Evolutionary conservation across 2,113 vertebrate genomes (phyloP).

Genomic region (Dipodomys merriami): DNA sequence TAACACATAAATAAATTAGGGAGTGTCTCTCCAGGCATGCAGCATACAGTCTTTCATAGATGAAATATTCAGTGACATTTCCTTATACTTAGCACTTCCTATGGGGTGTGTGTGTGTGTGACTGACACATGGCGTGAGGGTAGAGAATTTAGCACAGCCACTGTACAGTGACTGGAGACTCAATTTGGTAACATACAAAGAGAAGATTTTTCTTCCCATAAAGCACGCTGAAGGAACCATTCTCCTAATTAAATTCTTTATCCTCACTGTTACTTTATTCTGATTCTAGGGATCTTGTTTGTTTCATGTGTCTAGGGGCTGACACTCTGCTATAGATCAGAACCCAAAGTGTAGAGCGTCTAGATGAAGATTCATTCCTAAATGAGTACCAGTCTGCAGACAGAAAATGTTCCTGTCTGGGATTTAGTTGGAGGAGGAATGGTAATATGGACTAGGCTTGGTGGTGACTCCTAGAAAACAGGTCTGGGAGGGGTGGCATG

Average conservation of each 20-base stretch:
- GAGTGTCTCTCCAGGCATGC: background rate
- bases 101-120: background rate
- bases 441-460: background rate
- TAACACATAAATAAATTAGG: background rate
- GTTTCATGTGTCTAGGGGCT: background rate
- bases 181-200: background rate
- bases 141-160: background rate
- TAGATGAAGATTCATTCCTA: background rate
- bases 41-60: background rate
- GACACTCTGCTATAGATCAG: background rate
- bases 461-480: background rate
- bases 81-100: too few relatives aligned
- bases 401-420: background rate
- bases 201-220: background rate
- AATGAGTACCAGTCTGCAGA: background rate
- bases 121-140: background rate
- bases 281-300: background rate
- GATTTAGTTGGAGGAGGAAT: background rate
- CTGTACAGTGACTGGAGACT: background rate
- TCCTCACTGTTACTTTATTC: conserved; percentile 9
- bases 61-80: too few relatives aligned
- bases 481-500: background rate
- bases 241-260: conserved; percentile 18
- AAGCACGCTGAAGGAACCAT: background rate
- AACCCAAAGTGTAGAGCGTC: background rate